phyloP scores from a whole-genome alignment of 37 sponge, comb jelly and placozoan species.

The Theonella swinhoei region DNA sequence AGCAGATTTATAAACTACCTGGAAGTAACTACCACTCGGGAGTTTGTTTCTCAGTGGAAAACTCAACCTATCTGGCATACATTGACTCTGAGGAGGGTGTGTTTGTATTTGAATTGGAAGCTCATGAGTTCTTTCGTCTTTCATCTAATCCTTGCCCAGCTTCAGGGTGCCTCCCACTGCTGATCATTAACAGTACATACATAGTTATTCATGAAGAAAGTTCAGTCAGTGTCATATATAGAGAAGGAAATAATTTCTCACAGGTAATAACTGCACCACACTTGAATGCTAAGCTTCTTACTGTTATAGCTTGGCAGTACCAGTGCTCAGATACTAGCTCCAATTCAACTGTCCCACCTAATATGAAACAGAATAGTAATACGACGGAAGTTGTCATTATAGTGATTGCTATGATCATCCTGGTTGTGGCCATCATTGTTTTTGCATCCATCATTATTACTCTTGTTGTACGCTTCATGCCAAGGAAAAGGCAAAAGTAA shows the following conservation, averaged over 20 bases:
- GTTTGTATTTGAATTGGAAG: too few species aligned
- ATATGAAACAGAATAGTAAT: not conserved
- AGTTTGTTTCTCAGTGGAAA: too few species aligned
- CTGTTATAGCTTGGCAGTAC: not conserved
- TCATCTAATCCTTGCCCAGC: too few species aligned
- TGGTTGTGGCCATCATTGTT: not conserved
- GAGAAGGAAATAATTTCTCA: not conserved
- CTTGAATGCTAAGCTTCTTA: not conserved
- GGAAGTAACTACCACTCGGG: too few species aligned
- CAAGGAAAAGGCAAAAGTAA: too few species aligned
- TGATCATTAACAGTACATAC: not conserved
- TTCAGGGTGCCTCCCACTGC: not conserved
- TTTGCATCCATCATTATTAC: not conserved
- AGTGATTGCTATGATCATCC: not conserved
- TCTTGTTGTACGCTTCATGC: not conserved
- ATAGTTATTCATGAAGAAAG: not conserved
- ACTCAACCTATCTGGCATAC: too few species aligned
- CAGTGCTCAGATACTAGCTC: too few species aligned
- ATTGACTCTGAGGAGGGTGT: too few species aligned
- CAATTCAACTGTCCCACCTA: too few species aligned
- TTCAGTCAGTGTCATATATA: not conserved
- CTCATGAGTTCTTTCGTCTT: too few species aligned
- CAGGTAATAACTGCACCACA: not conserved
- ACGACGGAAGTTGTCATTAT: not conserved
- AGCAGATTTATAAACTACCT: too few species aligned